Evolutionary conservation across 2,797 vertebrate genomes (phyloP).

Genomic region (Tenualosa ilisha): DNA sequence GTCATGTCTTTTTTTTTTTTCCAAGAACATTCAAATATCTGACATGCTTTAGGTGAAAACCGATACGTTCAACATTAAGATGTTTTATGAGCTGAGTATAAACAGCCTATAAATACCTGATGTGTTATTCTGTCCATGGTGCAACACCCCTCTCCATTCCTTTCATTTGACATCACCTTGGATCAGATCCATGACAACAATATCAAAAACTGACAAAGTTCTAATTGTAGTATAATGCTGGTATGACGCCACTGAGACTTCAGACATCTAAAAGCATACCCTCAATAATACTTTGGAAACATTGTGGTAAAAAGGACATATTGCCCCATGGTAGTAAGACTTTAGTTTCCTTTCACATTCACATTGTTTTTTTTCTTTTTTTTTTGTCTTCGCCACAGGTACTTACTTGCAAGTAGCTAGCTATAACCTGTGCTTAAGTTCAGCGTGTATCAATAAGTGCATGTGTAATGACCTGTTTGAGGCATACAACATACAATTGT

Average conservation of each 20-base stretch:
- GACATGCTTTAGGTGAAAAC: too few species aligned
- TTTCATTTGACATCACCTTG: background rate
- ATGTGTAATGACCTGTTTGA: background rate
- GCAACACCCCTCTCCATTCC: background rate
- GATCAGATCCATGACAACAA: background rate
- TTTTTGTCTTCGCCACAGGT: background rate
- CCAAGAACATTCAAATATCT: too few species aligned
- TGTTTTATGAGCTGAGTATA: too few species aligned
- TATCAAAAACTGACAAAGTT: background rate
- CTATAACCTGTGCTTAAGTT: background rate
- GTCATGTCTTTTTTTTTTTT: too few species aligned
- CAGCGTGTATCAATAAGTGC: background rate
- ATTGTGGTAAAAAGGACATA: background rate
- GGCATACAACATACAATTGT: background rate
- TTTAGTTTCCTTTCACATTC: background rate
- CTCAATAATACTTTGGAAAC: background rate
- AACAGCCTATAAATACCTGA: background rate
- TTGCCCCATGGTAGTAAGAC: background rate
- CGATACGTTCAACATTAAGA: too few species aligned
- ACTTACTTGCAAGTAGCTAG: background rate
- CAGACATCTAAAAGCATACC: background rate
- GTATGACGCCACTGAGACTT: background rate
- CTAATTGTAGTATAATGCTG: background rate
- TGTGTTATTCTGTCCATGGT: background rate
- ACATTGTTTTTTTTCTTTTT: background rate